Evolutionary conservation across 2,888 invertebrate genomes (phyloP), one percentile per base, ranked within the genome.

Genomic region (Acrobasis suavella): DNA sequence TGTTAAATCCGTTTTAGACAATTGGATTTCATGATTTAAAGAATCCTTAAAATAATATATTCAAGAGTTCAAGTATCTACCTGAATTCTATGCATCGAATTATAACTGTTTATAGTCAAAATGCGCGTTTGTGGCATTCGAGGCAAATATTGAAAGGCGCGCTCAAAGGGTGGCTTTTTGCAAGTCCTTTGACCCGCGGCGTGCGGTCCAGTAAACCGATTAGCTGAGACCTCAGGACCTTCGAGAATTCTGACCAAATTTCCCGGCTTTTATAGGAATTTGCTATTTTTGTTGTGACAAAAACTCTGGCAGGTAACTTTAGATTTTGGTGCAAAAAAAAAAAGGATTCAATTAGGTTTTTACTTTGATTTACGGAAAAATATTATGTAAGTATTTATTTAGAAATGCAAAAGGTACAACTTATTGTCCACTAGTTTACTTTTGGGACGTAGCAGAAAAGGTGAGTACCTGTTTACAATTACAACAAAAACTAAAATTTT

Each of bases 31-130:
- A 32, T 32, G 32, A 32, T 32, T 32, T 3, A 22, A 22, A 22
- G 2, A 22, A 22, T 22, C 22, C 32, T 32, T 7, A 32, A 32
- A 32, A 75, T 77, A 7, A 15, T 38, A 37, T 52, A 3, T 52
- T 32, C 0, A 46, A 46, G 46, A 46, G 32, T n/a, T 42, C 42
- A 46, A 1, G 16, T 38, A 59, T 63, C 62, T 60, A 63, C 62
- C 50, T 66, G 58, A 49, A 52, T 50, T 59, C 73, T 77, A 80
- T 85, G 76, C 78, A 76, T 70, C 78, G 81, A 88, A 88, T 90
- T 91, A 91, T 90, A 85, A 83, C 80, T 89, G 89, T 91, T 90
- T 89, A 85, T 87, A 82, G 85, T 79, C 87, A 87, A 90, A 91
- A 91, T 89, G 86, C 87, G 83, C 83, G 85, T 86, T 86, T 81